Evolutionary conservation across 2,888 invertebrate species (phyloP), one percentile per base, ranked within the genome.

Genomic region (Hedychridium roseum): DNA sequence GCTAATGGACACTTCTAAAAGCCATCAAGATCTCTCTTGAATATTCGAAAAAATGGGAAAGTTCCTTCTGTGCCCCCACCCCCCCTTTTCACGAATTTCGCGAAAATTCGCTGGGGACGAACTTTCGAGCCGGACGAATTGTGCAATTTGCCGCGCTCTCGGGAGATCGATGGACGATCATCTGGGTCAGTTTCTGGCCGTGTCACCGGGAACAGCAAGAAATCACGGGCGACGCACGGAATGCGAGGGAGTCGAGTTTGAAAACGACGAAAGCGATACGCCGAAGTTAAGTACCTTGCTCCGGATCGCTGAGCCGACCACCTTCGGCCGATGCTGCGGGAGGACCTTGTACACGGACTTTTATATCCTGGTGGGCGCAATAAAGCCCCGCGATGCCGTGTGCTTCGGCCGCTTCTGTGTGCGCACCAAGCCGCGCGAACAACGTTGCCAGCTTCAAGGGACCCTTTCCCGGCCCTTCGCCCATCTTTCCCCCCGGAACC

Each of bases 281-380:
- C 30, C 36, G 34, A 6, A n/a, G n/a, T n/a, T n/a, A n/a, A n/a
- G n/a, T n/a, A n/a, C n/a, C n/a, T n/a, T n/a, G n/a, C n/a, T n/a
- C n/a, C n/a, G n/a, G n/a, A n/a, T n/a, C n/a, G n/a, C n/a, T n/a
- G 41, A 41, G 47, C 42, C 45, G 46, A 64, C 57, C 56, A 41
- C 55, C 50, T 57, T 42, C 57, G 56, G 51, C 50, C 51, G 55
- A 55, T 60, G 60, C 66, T 50, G 64, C 57, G 54, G 60, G 37
- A 46, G 45, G 58, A 41, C 47, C 56, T 53, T 56, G 57, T 59
- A 54, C 49, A 41, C 48, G 56, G 54, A 63, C 58, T 67, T 68
- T 68, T 67, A 63, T 66, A 69, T 68, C 60, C 60, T 38, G 50
- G 36, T 49, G 34, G 50, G 56, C 48, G 64, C 54, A 63, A 61